Conservation (phyloP, 2,797 vertebrate species). For the Etheostoma nigrum region DNA sequence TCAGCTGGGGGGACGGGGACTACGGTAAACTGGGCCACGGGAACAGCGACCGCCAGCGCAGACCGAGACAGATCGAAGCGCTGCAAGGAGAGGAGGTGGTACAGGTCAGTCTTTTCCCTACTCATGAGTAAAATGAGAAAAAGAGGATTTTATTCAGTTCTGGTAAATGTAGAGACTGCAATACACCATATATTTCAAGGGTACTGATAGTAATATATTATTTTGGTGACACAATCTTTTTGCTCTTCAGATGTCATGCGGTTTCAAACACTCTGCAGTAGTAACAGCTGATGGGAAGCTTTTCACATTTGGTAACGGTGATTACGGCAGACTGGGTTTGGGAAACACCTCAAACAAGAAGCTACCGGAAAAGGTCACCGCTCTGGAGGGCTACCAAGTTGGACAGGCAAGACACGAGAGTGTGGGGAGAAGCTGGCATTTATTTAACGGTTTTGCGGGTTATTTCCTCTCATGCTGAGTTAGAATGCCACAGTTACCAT, state of each 20-base stretch:
- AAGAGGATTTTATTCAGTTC: background rate
- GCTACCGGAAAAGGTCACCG: conserved; percentile 86
- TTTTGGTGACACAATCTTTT: background rate
- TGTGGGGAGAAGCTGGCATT: background rate
- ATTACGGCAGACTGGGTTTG: conserved; percentile 87
- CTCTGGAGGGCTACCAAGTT: conserved; percentile 86
- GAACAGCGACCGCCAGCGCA: conserved; percentile 88
- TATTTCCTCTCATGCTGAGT: background rate
- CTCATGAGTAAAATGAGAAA: background rate
- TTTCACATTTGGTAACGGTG: conserved; percentile 88
- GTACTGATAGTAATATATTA: background rate
- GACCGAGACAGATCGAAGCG: conserved; percentile 87
- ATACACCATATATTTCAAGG: background rate
- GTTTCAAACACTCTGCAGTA: conserved; percentile 88
- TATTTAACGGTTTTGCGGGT: background rate
- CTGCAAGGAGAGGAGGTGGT: conserved; percentile 89
- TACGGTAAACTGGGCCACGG: conserved; percentile 89
- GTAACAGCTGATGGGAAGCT: conserved; percentile 88
- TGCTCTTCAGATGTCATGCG: conserved; percentile 84
- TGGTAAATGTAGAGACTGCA: background rate
- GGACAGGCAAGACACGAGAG: conserved; percentile 78
- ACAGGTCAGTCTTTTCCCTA: conserved; percentile 74
- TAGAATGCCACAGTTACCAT: background rate
- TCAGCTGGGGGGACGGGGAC: conserved; percentile 90
- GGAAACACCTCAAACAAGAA: conserved; percentile 90